Evolutionary conservation across 1,140 invertebrate genomes (phyloP).

Genomic region (Magallana ariakensis): DNA sequence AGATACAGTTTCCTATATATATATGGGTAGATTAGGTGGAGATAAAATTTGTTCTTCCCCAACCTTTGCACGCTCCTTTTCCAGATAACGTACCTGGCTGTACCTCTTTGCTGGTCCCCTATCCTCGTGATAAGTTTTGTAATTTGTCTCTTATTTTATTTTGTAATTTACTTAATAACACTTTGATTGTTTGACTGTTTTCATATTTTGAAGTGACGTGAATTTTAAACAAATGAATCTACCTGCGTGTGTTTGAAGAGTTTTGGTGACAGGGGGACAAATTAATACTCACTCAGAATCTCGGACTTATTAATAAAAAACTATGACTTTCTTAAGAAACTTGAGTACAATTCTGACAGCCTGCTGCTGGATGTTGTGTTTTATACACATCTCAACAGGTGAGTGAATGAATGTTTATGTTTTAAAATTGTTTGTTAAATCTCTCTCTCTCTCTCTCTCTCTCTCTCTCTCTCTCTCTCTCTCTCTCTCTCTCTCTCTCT

Average conservation of each 20-base stretch:
- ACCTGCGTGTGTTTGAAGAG: background rate
- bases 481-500: too few relatives aligned
- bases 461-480: too few relatives aligned
- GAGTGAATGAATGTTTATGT: background rate
- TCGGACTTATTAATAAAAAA: background rate
- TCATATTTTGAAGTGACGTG: background rate
- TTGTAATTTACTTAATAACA: background rate
- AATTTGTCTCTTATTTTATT: background rate
- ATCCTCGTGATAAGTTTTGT: slow-evolving; percentile 22
- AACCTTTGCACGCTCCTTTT: background rate
- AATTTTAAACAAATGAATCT: background rate
- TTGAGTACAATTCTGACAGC: background rate
- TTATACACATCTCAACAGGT: background rate
- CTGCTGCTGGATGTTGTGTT: background rate
- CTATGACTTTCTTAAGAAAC: slow-evolving; percentile 1
- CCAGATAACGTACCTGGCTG: slow-evolving; percentile 16
- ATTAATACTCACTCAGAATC: slow-evolving; percentile 15
- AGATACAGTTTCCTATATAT: background rate
- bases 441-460: too few relatives aligned
- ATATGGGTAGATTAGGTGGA: background rate
- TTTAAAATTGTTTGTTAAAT: too few relatives aligned
- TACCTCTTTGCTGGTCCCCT: background rate
- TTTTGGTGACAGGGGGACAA: background rate
- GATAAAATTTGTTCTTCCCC: slow-evolving; percentile 1
- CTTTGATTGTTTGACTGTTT: background rate